These are phyloP conservation scores for Addax nasomaculatus DNA, from an alignment of 2,113 vertebrate genomes.

Conservation along the genomic window DNA sequence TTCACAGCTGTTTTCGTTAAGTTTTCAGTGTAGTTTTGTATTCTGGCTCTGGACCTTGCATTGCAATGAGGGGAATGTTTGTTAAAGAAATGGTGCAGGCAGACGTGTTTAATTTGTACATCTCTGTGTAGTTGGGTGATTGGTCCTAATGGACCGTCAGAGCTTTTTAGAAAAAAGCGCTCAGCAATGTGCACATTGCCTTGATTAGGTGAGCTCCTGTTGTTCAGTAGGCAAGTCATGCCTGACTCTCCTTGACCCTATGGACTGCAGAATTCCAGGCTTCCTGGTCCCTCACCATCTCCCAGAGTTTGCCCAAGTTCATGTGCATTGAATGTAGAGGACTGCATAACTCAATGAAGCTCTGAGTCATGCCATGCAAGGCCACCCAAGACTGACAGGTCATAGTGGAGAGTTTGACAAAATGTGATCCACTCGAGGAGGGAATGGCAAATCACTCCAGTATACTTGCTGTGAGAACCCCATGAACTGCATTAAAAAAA, in stretches of 20 bases:
- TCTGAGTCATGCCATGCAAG: not conserved
- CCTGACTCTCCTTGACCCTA: not conserved
- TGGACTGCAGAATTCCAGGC: not conserved
- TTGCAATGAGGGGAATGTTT: not conserved
- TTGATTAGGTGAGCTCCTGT: constrained; percentile 46
- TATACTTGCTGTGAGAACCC: not conserved
- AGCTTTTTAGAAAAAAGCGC: constrained; percentile 53
- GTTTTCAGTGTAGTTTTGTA: constrained; percentile 10
- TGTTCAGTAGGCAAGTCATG: not conserved
- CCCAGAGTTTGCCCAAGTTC: not conserved
- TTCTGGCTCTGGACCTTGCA: constrained; percentile 44
- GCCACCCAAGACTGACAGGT: not conserved
- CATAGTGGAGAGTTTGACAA: not conserved
- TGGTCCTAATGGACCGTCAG: constrained; percentile 43
- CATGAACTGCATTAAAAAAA: not conserved
- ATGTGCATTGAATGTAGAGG: not conserved
- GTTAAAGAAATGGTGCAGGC: constrained; percentile 22
- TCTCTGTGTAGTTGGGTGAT: constrained; percentile 43
- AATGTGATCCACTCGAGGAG: not conserved
- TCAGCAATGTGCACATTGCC: constrained; percentile 42
- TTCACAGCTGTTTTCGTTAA: constrained; percentile 1
- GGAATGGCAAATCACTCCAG: not conserved
- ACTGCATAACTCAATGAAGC: not conserved
- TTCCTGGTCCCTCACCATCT: not conserved
- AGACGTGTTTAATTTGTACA: constrained; percentile 15